Evolutionary conservation across 2,888 invertebrate genomes (phyloP), one percentile per base, ranked within the genome.

Genomic region (Melanotus villosus): DNA sequence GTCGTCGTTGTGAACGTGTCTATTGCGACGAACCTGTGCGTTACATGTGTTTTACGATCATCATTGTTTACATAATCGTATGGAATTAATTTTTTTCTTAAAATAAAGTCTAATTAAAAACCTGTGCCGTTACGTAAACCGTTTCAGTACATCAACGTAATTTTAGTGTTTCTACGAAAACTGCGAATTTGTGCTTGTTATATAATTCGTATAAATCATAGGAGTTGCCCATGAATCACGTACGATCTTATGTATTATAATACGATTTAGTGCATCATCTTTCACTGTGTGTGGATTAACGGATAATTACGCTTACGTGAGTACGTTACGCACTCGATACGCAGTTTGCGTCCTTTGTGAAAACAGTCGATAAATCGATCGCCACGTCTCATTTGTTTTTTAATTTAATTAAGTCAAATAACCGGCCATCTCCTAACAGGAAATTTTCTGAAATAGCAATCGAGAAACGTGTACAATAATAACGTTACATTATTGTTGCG

Each of bases 401-500:
- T n/a, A n/a, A n/a, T n/a, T n/a, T n/a, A n/a, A n/a, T n/a, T n/a
- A n/a, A n/a, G n/a, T n/a, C n/a, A n/a, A n/a, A n/a, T n/a, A n/a
- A n/a, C n/a, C n/a, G n/a, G n/a, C n/a, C n/a, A n/a, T n/a, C n/a
- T n/a, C n/a, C n/a, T n/a, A n/a, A n/a, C n/a, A n/a, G n/a, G n/a
- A n/a, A n/a, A n/a, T n/a, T n/a, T n/a, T n/a, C n/a, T n/a, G n/a
- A n/a, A n/a, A n/a, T n/a, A n/a, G n/a, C n/a, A n/a, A n/a, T n/a
- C n/a, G n/a, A n/a, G n/a, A n/a, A n/a, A n/a, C n/a, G n/a, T 41
- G 38, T 52, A 30, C 52, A 32, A 62, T 62, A 57, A 59, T 38
- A 66, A 68, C 71, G 66, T 65, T 58, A 62, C 69, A 52, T 62
- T 68, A 67, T 69, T 62, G 71, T 74, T 76, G 75, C 75, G 75